Evolutionary conservation across 1,140 invertebrate species (phyloP).

Genomic region (Sesamia nonagrioides): DNA sequence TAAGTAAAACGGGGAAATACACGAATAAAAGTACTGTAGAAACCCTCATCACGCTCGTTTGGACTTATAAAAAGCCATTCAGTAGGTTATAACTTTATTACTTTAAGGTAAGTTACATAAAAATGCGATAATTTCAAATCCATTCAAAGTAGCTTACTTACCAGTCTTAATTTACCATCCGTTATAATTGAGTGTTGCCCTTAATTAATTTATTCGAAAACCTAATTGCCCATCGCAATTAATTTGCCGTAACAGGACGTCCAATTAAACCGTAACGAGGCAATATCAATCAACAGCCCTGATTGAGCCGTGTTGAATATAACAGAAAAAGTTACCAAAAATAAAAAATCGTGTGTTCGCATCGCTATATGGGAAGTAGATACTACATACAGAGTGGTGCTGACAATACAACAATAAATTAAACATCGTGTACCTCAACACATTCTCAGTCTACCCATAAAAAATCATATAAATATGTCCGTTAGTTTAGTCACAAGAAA

Average conservation of each 20-base stretch:
- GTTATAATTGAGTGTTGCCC: conserved; percentile 37
- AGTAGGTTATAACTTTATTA: background rate
- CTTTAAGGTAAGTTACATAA: background rate
- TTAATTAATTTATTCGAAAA: conserved; percentile 49
- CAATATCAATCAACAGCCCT: conserved; percentile 36
- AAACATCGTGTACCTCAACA: no score
- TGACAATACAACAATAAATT: no score
- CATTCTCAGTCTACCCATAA: no score
- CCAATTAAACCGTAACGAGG: conserved; percentile 45
- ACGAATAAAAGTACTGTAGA: background rate
- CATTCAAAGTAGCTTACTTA: conserved; percentile 8
- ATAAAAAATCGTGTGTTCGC: background rate
- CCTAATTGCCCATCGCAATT: conserved; percentile 46
- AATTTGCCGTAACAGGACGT: conserved; percentile 38
- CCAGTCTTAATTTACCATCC: conserved; percentile 13
- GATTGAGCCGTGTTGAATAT: background rate
- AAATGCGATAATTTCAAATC: background rate
- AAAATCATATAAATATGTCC: no score
- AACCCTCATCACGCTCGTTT: background rate
- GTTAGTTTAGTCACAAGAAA: no score
- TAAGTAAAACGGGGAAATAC: background rate
- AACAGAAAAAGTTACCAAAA: background rate
- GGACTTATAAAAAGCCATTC: background rate
- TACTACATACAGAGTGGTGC: no score
- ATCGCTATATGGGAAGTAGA: background rate